Percentiles rank a stretch among this genome's conserved stretches.
Conservation (phyloP, 2,888 invertebrate species). For the Epinotia bilunana region DNA sequence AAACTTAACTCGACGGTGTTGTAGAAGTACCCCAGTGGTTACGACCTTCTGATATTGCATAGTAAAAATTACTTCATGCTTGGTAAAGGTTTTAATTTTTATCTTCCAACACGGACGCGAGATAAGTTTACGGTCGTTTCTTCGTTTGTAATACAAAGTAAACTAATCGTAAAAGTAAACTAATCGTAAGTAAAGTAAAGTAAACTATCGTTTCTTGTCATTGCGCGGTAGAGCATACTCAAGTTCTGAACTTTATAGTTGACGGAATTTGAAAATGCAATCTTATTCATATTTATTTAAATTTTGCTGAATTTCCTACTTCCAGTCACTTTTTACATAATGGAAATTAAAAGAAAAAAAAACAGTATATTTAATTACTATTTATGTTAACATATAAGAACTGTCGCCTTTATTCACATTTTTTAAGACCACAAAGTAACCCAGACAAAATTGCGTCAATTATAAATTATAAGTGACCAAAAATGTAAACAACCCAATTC, state of each 20-base stretch:
- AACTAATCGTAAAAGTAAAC: too few species aligned
- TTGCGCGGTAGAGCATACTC: not conserved
- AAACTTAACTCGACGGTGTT: not conserved
- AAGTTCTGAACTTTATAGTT: not conserved
- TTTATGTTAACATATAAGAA: not conserved
- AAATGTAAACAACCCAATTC: not conserved
- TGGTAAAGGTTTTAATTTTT: constrained; percentile 37
- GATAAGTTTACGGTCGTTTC: constrained; percentile 15
- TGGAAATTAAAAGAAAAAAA: not conserved
- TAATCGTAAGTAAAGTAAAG: too few species aligned
- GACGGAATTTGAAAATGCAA: not conserved
- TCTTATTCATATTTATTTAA: not conserved
- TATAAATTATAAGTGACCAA: not conserved
- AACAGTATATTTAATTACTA: too few species aligned
- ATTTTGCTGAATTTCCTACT: too few species aligned
- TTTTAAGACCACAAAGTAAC: not conserved
- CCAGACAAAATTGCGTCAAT: not conserved
- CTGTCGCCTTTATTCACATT: not conserved
- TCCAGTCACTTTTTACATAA: too few species aligned
- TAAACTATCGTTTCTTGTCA: not conserved
- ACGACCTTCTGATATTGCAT: not conserved
- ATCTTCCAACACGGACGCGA: constrained; percentile 6
- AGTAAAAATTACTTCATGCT: constrained; percentile 49
- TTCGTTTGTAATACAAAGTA: too few species aligned
- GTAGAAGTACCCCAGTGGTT: not conserved